These are phyloP conservation scores for Alethe castanea DNA, from an alignment of 2,113 vertebrate genomes.

Conservation along the genomic window DNA sequence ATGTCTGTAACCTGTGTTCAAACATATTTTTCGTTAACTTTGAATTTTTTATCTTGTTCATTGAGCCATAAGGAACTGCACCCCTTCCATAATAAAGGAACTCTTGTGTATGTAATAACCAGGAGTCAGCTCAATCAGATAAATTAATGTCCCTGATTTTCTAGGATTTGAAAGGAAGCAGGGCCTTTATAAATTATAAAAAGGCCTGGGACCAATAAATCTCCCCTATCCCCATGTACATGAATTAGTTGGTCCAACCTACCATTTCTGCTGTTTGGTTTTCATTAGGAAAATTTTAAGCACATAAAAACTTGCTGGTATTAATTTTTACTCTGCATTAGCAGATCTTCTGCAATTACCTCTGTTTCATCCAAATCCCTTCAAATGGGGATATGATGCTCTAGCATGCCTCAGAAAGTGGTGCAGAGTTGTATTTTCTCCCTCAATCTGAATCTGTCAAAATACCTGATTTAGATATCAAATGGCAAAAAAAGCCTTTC, in stretches of 20 bases:
- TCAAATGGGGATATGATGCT: neutral
- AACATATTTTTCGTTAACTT: neutral
- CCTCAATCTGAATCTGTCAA: neutral
- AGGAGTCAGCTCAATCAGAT: neutral
- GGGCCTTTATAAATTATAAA: neutral
- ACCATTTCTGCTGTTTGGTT: neutral
- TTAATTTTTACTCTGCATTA: neutral
- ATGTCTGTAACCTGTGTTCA: neutral
- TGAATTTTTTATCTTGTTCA: neutral
- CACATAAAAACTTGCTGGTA: neutral
- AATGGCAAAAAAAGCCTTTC: neutral
- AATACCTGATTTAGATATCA: neutral
- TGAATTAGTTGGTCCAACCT: neutral
- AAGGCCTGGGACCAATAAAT: neutral
- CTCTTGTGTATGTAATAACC: neutral
- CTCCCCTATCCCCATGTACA: neutral
- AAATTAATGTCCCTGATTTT: neutral
- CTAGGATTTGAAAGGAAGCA: neutral
- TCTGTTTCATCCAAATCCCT: neutral
- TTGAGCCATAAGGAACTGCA: neutral
- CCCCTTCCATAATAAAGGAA: neutral
- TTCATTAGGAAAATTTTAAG: neutral
- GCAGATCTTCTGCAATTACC: neutral
- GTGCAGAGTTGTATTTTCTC: neutral
- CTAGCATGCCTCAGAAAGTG: neutral